Base-by-base conservation (phyloP, 2,888 invertebrate species). In the Diadegma fenestrale region DNA sequence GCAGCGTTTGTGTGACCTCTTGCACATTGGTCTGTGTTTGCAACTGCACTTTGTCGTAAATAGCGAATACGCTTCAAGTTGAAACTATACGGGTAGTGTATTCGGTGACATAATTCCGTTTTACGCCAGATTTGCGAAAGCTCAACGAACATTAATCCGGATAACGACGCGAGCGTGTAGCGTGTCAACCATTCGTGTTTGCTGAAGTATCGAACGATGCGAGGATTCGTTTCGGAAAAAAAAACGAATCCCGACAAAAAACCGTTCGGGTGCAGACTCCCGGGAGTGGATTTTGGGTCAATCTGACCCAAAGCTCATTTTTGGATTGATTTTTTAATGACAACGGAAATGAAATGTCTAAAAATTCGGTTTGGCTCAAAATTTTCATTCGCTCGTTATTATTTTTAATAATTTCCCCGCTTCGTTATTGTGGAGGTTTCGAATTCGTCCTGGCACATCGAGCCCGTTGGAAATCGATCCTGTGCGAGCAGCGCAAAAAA, bases 1-100 rank as follows among this genome's bases (percentile, higher is more conserved):
- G n/a, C 58, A 14, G 8, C 26, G 22, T 26, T 58, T 26, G 58
- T 58, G 26, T 26, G 58, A 26, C 58, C 58, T 58, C 58, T 33
- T 43, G 10, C 54, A n/a, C 58, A 19, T 51, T 22, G 41, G 51
- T 69, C 69, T 43, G 33, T 61, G 66, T 68, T 64, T 68, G 69
- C 54, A 66, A 61, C 48, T 76, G 76, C 76, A 85, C 26, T 82
- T 82, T 77, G 72, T 77, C 82, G 80, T 80, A 66, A 82, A 85
- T 66, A 68, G 54, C 66, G 80, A 22, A 45, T 54, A 69, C 63
- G 64, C 37, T 54, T 80, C 30, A 37, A 58, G 54, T 80, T 82
- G 26, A 51, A 76, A 69, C 78, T 69, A 48, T 43, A 64, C 64
- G 30, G 63, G 54, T 26, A 69, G 30, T 76, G 64, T 72, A 71